Percentiles rank a stretch among this genome's conserved stretches.
phyloP scores from a whole-genome alignment of 2,888 invertebrate species.

The Sphinx pinastri region DNA sequence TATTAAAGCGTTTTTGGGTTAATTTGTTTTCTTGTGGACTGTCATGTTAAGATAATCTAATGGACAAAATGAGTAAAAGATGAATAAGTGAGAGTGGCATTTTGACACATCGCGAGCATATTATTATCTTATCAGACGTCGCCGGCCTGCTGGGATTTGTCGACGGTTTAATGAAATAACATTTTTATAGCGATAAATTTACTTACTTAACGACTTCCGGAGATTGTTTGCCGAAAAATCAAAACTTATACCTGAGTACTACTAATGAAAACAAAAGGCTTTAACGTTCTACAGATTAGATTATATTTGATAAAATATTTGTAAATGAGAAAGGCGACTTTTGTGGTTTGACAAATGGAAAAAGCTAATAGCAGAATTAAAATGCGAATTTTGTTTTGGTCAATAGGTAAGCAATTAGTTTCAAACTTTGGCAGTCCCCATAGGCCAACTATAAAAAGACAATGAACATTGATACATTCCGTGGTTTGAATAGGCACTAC shows the following conservation, averaged over 20 bases:
- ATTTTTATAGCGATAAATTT: slow-evolving; percentile 54
- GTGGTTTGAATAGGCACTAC: too few species aligned
- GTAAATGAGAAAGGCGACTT: too few species aligned
- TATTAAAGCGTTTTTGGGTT: not conserved
- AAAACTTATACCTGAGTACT: not conserved
- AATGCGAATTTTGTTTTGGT: too few species aligned
- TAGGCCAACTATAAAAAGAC: too few species aligned
- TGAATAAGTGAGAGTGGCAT: slow-evolving; percentile 36
- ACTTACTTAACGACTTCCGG: slow-evolving; percentile 44
- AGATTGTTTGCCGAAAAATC: slow-evolving; percentile 6
- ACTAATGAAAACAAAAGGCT: not conserved
- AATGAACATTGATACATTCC: too few species aligned
- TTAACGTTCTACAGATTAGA: not conserved
- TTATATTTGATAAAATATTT: too few species aligned
- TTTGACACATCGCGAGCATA: slow-evolving; percentile 42
- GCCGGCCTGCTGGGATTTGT: slow-evolving; percentile 38
- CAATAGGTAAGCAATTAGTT: too few species aligned
- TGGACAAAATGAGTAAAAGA: slow-evolving; percentile 11
- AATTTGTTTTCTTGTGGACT: slow-evolving; percentile 13
- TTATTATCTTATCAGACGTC: slow-evolving; percentile 56
- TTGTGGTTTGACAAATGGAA: too few species aligned
- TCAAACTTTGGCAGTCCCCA: too few species aligned
- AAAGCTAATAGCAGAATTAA: too few species aligned
- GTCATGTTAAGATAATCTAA: not conserved
- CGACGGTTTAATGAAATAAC: slow-evolving; percentile 44